Conservation (phyloP, 2,888 invertebrate genomes). For the Papilio demoleus region DNA sequence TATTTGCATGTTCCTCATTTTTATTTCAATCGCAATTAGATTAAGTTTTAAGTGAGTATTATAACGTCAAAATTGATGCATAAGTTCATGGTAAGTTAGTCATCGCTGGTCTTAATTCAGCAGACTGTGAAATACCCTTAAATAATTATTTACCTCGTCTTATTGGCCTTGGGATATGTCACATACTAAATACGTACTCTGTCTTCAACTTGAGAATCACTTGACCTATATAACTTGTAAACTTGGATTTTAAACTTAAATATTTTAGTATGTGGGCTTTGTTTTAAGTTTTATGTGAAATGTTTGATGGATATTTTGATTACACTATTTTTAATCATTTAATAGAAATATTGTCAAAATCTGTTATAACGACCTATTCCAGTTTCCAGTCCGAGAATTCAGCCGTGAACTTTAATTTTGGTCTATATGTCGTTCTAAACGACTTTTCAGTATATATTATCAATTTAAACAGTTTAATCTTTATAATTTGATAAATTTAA, state of each 20-base stretch:
- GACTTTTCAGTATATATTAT: not conserved
- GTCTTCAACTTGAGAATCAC: slow-evolving; percentile 5
- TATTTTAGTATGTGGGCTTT: not conserved
- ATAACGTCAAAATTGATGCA: not conserved
- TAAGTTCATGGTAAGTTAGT: too few relatives aligned
- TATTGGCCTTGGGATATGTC: slow-evolving; percentile 4
- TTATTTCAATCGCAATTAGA: too few relatives aligned
- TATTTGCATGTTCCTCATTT: too few relatives aligned
- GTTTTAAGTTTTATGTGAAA: too few relatives aligned
- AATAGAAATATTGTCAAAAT: too few relatives aligned
- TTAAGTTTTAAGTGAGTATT: too few relatives aligned
- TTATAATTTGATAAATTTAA: not conserved
- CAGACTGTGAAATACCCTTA: not conserved
- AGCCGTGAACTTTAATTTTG: too few relatives aligned
- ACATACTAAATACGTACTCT: not conserved
- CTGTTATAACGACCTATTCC: too few relatives aligned
- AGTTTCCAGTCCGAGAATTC: too few relatives aligned
- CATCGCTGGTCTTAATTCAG: slow-evolving; percentile 26
- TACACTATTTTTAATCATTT: too few relatives aligned
- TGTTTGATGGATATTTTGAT: not conserved
- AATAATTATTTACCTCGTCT: slow-evolving; percentile 1
- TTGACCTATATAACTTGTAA: slow-evolving; percentile 7
- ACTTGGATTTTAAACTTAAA: not conserved
- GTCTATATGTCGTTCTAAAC: too few relatives aligned
- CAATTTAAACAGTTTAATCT: not conserved